A percentile compares a stretch with the other conserved stretches of the same genome.
Evolutionary conservation across 2,113 vertebrate species (phyloP).

Genomic region (Ploceus nigricollis): DNA sequence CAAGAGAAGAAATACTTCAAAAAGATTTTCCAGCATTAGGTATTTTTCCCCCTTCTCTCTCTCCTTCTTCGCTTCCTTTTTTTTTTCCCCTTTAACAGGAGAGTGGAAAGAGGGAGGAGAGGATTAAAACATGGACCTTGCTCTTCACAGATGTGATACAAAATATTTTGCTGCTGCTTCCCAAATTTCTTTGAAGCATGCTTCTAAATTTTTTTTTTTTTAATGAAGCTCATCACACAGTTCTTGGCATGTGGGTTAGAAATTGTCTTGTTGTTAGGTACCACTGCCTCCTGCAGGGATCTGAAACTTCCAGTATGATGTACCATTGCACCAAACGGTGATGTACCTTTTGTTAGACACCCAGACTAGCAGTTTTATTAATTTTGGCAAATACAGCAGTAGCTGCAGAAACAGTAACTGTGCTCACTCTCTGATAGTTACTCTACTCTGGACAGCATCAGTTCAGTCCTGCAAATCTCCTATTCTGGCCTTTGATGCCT

Average conservation of each 20-base stretch:
- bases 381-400: not conserved
- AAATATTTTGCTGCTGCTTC: not conserved
- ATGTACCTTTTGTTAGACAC: not conserved
- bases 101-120: not conserved
- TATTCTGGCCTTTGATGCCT: not conserved
- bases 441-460: not conserved
- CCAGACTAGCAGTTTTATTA: not conserved
- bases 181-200: not conserved
- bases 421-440: not conserved
- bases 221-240: not conserved
- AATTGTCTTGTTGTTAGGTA: not conserved
- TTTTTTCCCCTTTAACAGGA: not conserved
- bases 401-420: not conserved
- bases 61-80: not conserved
- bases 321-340: not conserved
- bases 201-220: not conserved
- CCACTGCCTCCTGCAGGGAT: not conserved
- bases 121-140: not conserved
- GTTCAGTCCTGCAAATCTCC: not conserved
- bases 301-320: not conserved
- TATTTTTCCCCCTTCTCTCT: not conserved
- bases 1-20: slow-evolving; percentile 62
- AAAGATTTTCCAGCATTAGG: slow-evolving; percentile 42
- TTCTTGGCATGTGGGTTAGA: not conserved
- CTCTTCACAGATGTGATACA: not conserved